phyloP scores from a whole-genome alignment of 2,888 invertebrate species.

The Gisinianus flammeolus region DNA sequence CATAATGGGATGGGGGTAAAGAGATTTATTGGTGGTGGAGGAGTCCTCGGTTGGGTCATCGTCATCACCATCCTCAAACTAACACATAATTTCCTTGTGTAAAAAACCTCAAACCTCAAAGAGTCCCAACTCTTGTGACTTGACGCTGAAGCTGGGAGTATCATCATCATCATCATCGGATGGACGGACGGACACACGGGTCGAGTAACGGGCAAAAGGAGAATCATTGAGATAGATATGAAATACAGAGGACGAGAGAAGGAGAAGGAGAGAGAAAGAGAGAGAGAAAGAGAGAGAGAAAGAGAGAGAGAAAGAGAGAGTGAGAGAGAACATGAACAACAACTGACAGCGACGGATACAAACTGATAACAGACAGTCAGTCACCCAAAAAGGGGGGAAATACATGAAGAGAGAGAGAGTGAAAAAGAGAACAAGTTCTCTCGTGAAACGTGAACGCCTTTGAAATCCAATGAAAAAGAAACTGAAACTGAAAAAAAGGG shows the following conservation, averaged over 20 bases:
- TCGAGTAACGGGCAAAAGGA: background rate
- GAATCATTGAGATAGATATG: background rate
- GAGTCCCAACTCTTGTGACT: no score
- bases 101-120: constrained; percentile 14
- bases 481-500: background rate
- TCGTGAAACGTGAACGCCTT: constrained; percentile 10
- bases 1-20: background rate
- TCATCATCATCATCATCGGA: no score
- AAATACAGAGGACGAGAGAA: background rate
- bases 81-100: constrained; percentile 13
- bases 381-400: constrained; percentile 17
- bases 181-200: background rate
- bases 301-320: background rate
- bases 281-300: background rate
- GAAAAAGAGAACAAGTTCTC: background rate
- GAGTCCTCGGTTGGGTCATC: constrained; percentile 17
- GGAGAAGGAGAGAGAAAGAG: constrained; percentile 14
- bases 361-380: constrained; percentile 27
- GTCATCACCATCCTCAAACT: constrained; percentile 8
- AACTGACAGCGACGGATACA: constrained; percentile 28
- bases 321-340: constrained; percentile 20
- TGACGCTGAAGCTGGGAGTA: no score
- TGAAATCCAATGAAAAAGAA: constrained; percentile 18
- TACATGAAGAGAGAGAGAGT: background rate
- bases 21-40: background rate